Evolutionary conservation across 2,113 vertebrate genomes (phyloP), one percentile per base, ranked within the genome.

Genomic region (Madoqua kirkii): DNA sequence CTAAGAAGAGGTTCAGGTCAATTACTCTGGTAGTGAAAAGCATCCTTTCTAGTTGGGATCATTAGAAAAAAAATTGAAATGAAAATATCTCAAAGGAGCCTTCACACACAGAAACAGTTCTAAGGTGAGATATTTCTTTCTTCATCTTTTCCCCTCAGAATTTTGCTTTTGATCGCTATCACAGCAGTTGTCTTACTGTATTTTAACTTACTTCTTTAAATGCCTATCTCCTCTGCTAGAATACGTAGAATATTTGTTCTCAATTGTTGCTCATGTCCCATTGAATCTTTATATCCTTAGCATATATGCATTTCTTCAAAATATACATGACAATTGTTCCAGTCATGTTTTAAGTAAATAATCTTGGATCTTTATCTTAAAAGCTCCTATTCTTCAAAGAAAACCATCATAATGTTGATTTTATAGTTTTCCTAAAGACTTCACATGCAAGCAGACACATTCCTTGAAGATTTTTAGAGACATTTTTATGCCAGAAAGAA

Each of bases 381-480:
- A 60, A 92, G 84, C 19, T 91, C 62, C 82, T 79, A 4, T 64
- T 86, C 57, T 95, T 92, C 60, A 97, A 90, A 89, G 95, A 93
- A 67, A n/a, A 93, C 33, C 21, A 84, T 50, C 1, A 10, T 29
- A 15, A 59, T 92, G 86, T 96, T 60, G 23, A 55, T 82, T 97
- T 91, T n/a, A 64, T 83, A 88, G 81, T 82, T 97, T 54, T 93
- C 88, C 94, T 67, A 96, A 97, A 93, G 87, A 92, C 25, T 90
- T 93, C 64, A 89, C 62, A 93, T 79, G 60, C 43, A 83, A 89
- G 59, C 64, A 79, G 96, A 90, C 19, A 95, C 93, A 95, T 71
- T 78, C 16, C 40, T 96, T 93, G 89, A 98, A 93, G 57, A 62
- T 91, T 98, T 98, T 96, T n/a, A 95, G 71, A 40, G 29, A 97